phyloP scores from a whole-genome alignment of 2,113 vertebrate species.

The Meleagris gallopavo region DNA sequence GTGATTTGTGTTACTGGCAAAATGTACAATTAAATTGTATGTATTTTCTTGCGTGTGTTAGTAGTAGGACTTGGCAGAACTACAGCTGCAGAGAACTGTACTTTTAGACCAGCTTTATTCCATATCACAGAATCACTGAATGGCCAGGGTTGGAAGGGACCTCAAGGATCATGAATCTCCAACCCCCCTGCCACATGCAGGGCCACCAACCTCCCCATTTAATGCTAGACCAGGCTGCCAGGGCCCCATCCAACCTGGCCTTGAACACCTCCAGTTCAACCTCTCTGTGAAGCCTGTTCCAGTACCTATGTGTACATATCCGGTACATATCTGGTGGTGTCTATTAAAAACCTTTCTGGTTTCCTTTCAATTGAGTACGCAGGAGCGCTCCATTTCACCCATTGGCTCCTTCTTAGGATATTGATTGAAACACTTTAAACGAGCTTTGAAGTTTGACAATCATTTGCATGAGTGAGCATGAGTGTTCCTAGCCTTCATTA shows the following conservation, averaged over 20 bases:
- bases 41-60: neutral
- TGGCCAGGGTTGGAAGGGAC: too few relatives aligned
- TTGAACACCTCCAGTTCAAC: too few relatives aligned
- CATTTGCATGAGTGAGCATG: neutral
- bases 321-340: neutral
- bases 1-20: neutral
- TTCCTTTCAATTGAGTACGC: neutral
- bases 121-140: too few relatives aligned
- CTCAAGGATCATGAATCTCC: too few relatives aligned
- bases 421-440: neutral
- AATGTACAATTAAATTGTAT: neutral
- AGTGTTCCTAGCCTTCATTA: neutral
- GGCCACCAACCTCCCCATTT: too few relatives aligned
- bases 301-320: too few relatives aligned
- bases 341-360: neutral
- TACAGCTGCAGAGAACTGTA: accelerated
- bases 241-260: too few relatives aligned
- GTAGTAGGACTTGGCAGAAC: neutral
- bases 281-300: too few relatives aligned
- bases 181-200: too few relatives aligned
- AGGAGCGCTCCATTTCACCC: neutral
- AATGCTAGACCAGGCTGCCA: too few relatives aligned
- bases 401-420: neutral
- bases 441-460: neutral
- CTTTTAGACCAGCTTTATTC: neutral